phyloP scores from a whole-genome alignment of 2,797 vertebrate species.

The Spheniscus humboldti region DNA sequence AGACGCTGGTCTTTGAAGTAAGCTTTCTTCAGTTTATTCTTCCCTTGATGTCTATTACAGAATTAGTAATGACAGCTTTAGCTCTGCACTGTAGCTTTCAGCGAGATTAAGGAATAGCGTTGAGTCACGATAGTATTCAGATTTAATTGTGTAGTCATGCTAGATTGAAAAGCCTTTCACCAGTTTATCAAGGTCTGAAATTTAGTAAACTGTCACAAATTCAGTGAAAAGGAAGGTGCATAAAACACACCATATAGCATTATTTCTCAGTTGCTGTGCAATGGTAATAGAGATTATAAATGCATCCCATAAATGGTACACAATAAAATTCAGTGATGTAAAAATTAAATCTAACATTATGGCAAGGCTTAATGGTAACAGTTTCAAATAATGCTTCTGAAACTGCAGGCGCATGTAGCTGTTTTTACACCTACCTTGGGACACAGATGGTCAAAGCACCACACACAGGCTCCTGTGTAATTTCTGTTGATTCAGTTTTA shows the following conservation, averaged over 20 bases:
- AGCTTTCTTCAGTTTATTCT: conserved; percentile 65
- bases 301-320: not conserved
- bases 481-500: not conserved
- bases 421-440: not conserved
- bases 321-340: not conserved
- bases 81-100: conserved; percentile 39
- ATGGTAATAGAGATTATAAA: not conserved
- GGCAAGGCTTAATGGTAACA: not conserved
- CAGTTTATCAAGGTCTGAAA: not conserved
- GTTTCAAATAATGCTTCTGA: not conserved
- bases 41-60: conserved; percentile 59
- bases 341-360: not conserved
- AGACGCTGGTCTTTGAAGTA: conserved; percentile 97
- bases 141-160: conserved; percentile 56
- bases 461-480: not conserved
- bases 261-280: not conserved
- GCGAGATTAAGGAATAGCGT: conserved; percentile 23
- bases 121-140: conserved; percentile 38
- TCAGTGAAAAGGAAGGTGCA: not conserved
- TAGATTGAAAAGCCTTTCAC: conserved; percentile 14
- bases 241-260: not conserved
- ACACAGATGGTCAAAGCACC: not conserved
- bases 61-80: conserved; percentile 63
- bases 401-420: not conserved
- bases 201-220: not conserved